These are phyloP conservation scores for Aproaerema taeniolella DNA, from an alignment of 2,888 invertebrate species.

Conservation along the genomic window DNA sequence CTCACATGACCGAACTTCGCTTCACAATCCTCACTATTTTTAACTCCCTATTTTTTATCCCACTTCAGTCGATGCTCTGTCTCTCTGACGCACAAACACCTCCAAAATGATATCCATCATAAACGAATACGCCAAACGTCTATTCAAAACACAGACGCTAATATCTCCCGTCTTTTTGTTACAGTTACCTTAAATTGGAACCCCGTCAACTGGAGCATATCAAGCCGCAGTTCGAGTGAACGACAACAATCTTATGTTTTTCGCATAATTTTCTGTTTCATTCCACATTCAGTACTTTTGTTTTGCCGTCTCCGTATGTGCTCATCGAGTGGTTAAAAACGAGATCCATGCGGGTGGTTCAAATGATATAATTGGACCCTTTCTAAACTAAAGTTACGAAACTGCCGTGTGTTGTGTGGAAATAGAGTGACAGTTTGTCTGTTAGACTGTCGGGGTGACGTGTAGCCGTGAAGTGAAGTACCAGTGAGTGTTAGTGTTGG, in stretches of 20 bases:
- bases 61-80: conserved; percentile 53
- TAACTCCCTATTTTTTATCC: conserved; percentile 54
- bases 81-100: conserved; percentile 52
- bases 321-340: conserved; percentile 69
- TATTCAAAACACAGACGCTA: conserved; percentile 25
- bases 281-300: conserved; percentile 66
- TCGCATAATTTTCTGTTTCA: conserved; percentile 59
- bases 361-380: conserved; percentile 72
- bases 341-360: conserved; percentile 70
- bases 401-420: conserved; percentile 77
- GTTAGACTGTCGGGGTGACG: conserved; percentile 55
- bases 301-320: conserved; percentile 63
- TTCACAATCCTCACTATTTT: conserved; percentile 56
- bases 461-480: conserved; percentile 32
- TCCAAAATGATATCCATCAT: conserved; percentile 40
- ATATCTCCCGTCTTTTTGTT: conserved; percentile 45
- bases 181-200: conserved; percentile 68
- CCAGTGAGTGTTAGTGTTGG: conserved; percentile 6
- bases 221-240: conserved; percentile 42
- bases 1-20: conserved; percentile 64
- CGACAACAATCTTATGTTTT: conserved; percentile 55
- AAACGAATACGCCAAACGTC: conserved; percentile 24
- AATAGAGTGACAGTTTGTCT: conserved; percentile 77
- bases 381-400: conserved; percentile 67
- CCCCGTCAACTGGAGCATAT: conserved; percentile 56